Base-by-base conservation (phyloP, 2,113 vertebrate species). In the Brachypodius melanocephalos region DNA sequence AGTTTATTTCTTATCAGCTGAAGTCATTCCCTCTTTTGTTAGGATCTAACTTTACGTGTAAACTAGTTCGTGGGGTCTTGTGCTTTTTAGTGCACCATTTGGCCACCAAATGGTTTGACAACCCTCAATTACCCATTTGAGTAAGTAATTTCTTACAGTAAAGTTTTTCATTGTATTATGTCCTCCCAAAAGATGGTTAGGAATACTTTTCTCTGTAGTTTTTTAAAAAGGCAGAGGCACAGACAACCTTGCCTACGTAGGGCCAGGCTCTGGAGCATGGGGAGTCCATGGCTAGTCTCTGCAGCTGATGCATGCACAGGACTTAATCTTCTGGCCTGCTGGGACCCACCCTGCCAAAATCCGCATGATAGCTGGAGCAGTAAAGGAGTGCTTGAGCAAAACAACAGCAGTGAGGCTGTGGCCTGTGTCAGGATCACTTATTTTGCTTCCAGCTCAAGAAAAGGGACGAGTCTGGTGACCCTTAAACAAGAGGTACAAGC, bases 231-330 rank as follows among this genome's bases (percentile, higher is more conserved):
- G 25, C 55, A 36, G 25, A 81, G 21, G 10, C 42, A 58, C 43
- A 51, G 18, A 59, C 7, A 72, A 16, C 11, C 14, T 68, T 9
- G 0, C 4, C 7, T n/a, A 6, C 1, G 1, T 11, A 61, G 45
- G 42, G 17, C 6, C 28, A 77, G 28, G 25, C 12, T 63, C 19
- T 69, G 46, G 42, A 38, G 10, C 1, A 0, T 32, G 34, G 8
- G 22, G 28, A 57, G 28, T 22, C 57, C 1, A 2, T 12, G 34
- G 20, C 26, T 45, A 16, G 8, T 38, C 5, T 2, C 1, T 4
- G 6, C 38, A 71, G 61, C 69, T 75, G 69, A 28, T 71, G 16
- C 4, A 0, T 0, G 1, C 29, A 14, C 5, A 54, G 19, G 24
- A 32, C 22, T 92, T 92, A 43, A 29, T 43, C 17, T 38, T 69